These are phyloP conservation scores for Poeciliopsis turneri DNA, from an alignment of 2,797 vertebrate species.

Conservation along the genomic window DNA sequence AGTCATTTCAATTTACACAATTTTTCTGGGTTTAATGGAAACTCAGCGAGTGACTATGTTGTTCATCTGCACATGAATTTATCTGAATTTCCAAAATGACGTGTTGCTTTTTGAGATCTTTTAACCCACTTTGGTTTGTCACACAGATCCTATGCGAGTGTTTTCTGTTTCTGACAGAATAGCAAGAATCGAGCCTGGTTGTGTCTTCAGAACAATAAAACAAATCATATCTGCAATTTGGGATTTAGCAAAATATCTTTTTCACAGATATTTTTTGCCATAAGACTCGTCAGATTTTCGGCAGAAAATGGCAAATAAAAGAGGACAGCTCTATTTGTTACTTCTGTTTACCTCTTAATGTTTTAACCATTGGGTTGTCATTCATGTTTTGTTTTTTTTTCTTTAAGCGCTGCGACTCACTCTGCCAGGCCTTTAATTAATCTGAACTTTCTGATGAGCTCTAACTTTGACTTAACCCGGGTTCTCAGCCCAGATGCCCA, in stretches of 20 bases:
- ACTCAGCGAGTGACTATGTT: background rate
- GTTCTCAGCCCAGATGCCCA: constrained; percentile 60
- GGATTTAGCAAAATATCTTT: background rate
- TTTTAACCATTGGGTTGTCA: background rate
- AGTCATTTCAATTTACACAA: too few species aligned
- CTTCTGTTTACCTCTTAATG: background rate
- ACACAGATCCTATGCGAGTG: background rate
- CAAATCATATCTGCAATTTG: background rate
- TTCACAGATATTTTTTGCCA: background rate
- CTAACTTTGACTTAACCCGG: constrained; percentile 59
- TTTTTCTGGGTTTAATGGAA: too few species aligned
- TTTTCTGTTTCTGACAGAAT: background rate
- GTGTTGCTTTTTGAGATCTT: background rate
- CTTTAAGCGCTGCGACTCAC: constrained; percentile 21
- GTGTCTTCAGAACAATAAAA: background rate
- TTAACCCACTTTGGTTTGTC: background rate
- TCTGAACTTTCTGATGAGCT: constrained; percentile 67
- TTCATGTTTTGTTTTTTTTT: background rate
- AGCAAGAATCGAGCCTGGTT: background rate
- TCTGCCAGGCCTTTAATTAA: constrained; percentile 48
- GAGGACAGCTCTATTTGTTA: background rate
- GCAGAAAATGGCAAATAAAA: background rate
- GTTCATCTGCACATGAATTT: background rate
- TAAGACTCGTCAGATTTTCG: background rate
- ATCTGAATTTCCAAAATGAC: background rate